These are phyloP conservation scores for Pterostichus niger DNA, from an alignment of 2,888 invertebrate genomes.

Conservation along the genomic window DNA sequence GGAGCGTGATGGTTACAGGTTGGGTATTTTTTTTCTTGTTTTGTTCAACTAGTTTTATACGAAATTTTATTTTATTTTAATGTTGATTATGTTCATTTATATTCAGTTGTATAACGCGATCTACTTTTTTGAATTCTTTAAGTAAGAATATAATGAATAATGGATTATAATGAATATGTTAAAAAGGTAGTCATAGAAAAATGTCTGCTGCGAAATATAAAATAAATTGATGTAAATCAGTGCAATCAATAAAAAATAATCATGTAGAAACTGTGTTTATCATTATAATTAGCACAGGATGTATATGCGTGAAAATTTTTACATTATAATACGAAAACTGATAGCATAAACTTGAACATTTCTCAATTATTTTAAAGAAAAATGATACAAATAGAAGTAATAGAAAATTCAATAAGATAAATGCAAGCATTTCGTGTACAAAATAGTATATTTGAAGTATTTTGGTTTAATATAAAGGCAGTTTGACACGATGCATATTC, in stretches of 20 bases:
- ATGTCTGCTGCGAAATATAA: neutral
- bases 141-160: conserved; percentile 20
- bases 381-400: too few relatives aligned
- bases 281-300: too few relatives aligned
- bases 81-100: conserved; percentile 8
- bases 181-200: neutral
- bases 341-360: too few relatives aligned
- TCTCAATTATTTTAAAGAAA: too few relatives aligned
- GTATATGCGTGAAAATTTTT: too few relatives aligned
- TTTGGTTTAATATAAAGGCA: too few relatives aligned
- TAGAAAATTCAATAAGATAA: too few relatives aligned
- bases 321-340: too few relatives aligned
- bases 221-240: neutral
- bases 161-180: neutral
- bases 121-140: conserved; percentile 24
- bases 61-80: conserved; percentile 35
- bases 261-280: too few relatives aligned
- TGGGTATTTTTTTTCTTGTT: conserved; percentile 2
- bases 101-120: conserved; percentile 10
- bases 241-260: neutral
- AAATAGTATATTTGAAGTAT: too few relatives aligned
- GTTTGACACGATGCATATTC: too few relatives aligned
- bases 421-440: too few relatives aligned
- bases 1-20: conserved; percentile 12
- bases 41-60: conserved; percentile 18